Base-by-base conservation (phyloP, 1,140 invertebrate genomes). In the Drosophila jambulina region DNA sequence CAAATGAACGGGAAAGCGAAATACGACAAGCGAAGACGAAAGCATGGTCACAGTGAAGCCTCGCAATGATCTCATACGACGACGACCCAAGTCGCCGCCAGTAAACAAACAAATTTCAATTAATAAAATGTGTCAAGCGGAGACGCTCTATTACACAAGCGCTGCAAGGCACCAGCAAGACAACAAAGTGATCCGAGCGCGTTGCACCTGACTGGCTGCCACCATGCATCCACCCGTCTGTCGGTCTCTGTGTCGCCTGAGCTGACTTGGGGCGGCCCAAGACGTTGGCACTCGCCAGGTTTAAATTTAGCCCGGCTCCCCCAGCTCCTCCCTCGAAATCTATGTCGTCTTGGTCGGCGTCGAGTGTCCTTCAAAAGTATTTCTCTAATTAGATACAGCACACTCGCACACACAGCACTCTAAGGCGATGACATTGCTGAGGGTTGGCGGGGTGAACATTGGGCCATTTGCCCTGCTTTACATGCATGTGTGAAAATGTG, bases 301-400 rank as follows among this genome's bases (percentile, higher is more conserved):
- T 76, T 88, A 87, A 80, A 80, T 87, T 88, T 88, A 87, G 84
- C 51, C 51, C 32, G 32, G 4, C 58, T 48, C 36, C 34, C 27
- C 46, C 46, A 19, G 51, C 23, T 32, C 63, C 40, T 53, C 40
- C 29, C 23, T 43, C 17, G 42, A 77, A 80, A 87, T 86, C 70
- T 86, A 38, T 86, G 70, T 68, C 62, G 58, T 62, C 76, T 71
- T 78, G 57, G 46, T 79, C 79, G 82, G 10, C 78, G 67, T 79
- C 79, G 72, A 91, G 90, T 88, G 90, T 88, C 90, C 90, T 91
- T 91, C 90, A 91, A 91, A 86, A 88, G 69, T 88, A 88, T 91
- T 85, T 83, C 80, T 80, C 80, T 91, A 82, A 87, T 87, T 87
- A 88, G 84, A 88, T 83, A 80, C 84, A 62, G 68, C 84, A 53